Evolutionary conservation across 1,140 invertebrate species (phyloP).

Genomic region (Dufourea novaeangliae): DNA sequence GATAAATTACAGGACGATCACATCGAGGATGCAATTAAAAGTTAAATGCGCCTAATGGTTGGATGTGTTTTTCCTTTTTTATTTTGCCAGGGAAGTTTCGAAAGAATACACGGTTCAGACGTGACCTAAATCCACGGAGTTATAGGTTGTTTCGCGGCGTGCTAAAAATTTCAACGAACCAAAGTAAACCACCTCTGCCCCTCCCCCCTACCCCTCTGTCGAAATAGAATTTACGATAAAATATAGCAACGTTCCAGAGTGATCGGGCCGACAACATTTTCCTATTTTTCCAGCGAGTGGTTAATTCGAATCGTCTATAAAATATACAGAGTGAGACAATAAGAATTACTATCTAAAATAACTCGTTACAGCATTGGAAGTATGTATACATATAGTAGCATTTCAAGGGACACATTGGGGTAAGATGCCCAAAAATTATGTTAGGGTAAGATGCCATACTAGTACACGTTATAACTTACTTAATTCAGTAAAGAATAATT

Average conservation of each 20-base stretch:
- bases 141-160: slow-evolving; percentile 29
- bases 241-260: slow-evolving; percentile 4
- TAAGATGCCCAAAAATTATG: too few species aligned
- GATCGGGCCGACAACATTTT: not conserved
- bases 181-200: slow-evolving; percentile 11
- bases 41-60: slow-evolving; percentile 22
- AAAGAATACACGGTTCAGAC: slow-evolving; percentile 23
- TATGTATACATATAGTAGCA: too few species aligned
- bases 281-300: too few species aligned
- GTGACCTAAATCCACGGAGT: slow-evolving; percentile 26
- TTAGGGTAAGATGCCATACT: too few species aligned
- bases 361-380: too few species aligned
- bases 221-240: slow-evolving; percentile 29
- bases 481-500: too few species aligned
- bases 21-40: slow-evolving; percentile 29
- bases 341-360: too few species aligned
- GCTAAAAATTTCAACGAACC: slow-evolving; percentile 33
- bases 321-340: too few species aligned
- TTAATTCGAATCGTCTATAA: too few species aligned
- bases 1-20: slow-evolving; percentile 23
- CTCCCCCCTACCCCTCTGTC: not conserved
- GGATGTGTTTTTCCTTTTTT: slow-evolving; percentile 31
- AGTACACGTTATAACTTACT: too few species aligned
- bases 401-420: too few species aligned
- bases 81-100: slow-evolving; percentile 17